Evolutionary conservation across 23 tunicate species (phyloP).

Genomic region (Pegea sp.): DNA sequence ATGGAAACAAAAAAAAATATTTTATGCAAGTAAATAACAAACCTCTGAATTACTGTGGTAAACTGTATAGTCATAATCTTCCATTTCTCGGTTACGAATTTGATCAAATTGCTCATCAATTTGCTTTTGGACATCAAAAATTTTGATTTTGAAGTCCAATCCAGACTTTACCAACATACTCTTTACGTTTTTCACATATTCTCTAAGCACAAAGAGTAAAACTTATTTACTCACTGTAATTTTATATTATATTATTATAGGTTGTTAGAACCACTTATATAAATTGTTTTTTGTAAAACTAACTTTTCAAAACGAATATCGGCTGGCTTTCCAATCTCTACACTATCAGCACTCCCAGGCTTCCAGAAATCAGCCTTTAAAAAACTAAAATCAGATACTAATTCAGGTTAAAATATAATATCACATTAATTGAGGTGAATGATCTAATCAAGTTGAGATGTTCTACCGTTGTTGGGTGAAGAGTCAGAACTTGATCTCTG

Average conservation of each 20-base stretch:
- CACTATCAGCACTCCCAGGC: slow-evolving; percentile 18
- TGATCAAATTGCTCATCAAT: slow-evolving; percentile 41
- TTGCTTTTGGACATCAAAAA: slow-evolving; percentile 25
- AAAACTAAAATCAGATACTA: neutral
- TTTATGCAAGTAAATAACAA: too few relatives aligned
- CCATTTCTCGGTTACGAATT: neutral
- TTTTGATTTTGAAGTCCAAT: slow-evolving; percentile 33
- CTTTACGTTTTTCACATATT: slow-evolving; percentile 12
- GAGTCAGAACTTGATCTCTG: slow-evolving; percentile 57
- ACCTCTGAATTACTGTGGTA: slow-evolving; percentile 64
- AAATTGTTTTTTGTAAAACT: neutral
- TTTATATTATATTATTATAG: too few relatives aligned
- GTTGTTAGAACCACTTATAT: neutral
- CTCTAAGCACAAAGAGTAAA: too few relatives aligned
- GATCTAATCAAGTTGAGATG: slow-evolving; percentile 20
- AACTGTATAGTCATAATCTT: slow-evolving; percentile 27
- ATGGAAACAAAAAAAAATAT: too few relatives aligned
- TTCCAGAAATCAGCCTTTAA: slow-evolving; percentile 56
- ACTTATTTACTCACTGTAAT: too few relatives aligned
- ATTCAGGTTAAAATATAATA: neutral
- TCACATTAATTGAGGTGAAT: slow-evolving; percentile 3
- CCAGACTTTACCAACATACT: slow-evolving; percentile 3
- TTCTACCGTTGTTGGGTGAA: slow-evolving; percentile 14
- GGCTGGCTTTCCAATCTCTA: slow-evolving; percentile 4
- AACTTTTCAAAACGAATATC: slow-evolving; percentile 41